These are phyloP conservation scores for Prunella strophiata DNA, from an alignment of 2,797 vertebrate species.

Conservation along the genomic window DNA sequence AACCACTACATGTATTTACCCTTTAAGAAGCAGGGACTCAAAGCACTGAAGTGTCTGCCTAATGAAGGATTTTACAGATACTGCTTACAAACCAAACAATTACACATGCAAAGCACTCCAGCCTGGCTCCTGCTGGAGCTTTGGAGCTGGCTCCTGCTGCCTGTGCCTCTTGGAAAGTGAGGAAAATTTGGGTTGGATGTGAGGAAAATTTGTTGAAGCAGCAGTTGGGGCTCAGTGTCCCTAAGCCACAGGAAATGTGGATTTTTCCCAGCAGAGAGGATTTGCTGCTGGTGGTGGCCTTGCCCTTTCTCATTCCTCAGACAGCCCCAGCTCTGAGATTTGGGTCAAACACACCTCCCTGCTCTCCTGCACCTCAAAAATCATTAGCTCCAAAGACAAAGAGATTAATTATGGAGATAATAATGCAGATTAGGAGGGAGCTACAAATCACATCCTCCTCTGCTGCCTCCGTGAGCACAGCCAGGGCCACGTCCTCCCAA, in stretches of 20 bases:
- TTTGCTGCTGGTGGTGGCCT: neutral
- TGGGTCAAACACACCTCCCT: constrained; percentile 19
- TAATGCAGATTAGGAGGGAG: constrained; percentile 5
- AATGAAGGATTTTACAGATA: neutral
- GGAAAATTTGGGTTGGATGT: neutral
- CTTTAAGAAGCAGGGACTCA: neutral
- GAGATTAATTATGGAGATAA: constrained; percentile 51
- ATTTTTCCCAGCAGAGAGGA: neutral
- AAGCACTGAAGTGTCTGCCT: neutral
- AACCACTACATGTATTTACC: neutral
- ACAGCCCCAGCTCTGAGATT: neutral
- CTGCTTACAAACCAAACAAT: neutral
- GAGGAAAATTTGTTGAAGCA: neutral
- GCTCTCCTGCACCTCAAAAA: constrained; percentile 20
- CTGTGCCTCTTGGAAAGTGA: neutral
- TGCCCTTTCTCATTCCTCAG: neutral
- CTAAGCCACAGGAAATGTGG: neutral
- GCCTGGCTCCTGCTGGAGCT: neutral
- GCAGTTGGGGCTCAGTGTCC: neutral
- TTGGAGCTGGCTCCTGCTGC: neutral
- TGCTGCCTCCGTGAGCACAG: neutral
- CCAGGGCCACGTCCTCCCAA: neutral
- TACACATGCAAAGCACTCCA: neutral
- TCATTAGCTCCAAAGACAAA: constrained; percentile 45
- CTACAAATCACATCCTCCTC: constrained; percentile 15